Base-by-base conservation (phyloP, 2,113 vertebrate genomes). In the Ariopsis seemanni region DNA sequence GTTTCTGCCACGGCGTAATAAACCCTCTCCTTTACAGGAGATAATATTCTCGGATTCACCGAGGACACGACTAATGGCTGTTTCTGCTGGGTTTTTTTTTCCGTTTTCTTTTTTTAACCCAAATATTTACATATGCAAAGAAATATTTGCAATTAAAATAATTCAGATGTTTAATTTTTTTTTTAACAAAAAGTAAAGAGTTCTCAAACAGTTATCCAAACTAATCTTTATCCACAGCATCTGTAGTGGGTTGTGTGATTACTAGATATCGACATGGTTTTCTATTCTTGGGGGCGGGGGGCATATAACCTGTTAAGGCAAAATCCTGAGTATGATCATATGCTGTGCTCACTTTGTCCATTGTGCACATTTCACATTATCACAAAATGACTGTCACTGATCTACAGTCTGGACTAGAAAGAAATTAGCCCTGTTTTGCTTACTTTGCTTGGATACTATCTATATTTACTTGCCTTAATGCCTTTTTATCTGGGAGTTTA, bases 1-100 rank as follows among this genome's bases (percentile, higher is more conserved):
- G 50, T 50, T 75, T 75, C 57, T 82, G 53, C 7, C 85, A 65
- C 58, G 42, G 50, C n/a, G 22, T 75, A 63, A 65, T 77, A 82
- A 86, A 57, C 67, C 17, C 22, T 53, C 7, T 72, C 79, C n/a
- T 57, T 81, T 17, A 30, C 63, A 77, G 20, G 60, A 75, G 48
- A 53, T 81, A 42, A 58, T 69, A n/a, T 74, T 30, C 71, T 62
- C 50, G 50, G 65, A 50, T 74, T 11, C 55, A 67, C 34, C 42
- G 65, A 63, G 83, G 83, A 72, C 83, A 57, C 11, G 67, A 71
- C 42, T 25, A 69, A 84, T 62, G 14, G 42, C 27, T 79, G 12
- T 52, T 84, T 69, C 50, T 14, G 58, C 58, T 48, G 25, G 15
- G 12, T 2, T 62, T 60, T 8, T 67, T 20, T 65, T 22, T 11